Conservation (phyloP, 2,888 invertebrate genomes). For the Apamea epomidion region DNA sequence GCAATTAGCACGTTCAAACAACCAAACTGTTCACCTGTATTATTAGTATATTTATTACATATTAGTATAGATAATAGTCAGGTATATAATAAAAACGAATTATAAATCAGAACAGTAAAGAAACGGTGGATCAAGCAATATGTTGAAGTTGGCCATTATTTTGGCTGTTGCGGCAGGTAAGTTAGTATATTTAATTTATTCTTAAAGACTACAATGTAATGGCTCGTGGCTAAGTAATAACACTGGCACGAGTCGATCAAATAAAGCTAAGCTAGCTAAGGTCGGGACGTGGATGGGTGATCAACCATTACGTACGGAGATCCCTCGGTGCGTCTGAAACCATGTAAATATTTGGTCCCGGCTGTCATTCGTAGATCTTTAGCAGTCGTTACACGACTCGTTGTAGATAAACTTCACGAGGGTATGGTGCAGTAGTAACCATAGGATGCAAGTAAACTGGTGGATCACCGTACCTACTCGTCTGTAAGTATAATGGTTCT, state of each 20-base stretch:
- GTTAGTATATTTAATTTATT: constrained; percentile 11
- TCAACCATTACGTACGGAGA: neutral
- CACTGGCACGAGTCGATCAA: neutral
- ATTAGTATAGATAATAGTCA: neutral
- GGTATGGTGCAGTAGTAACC: too few species aligned
- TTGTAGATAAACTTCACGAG: neutral
- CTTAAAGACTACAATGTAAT: neutral
- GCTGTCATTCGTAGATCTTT: too few species aligned
- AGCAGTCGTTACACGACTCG: neutral
- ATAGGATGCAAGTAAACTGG: too few species aligned
- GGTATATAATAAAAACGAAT: constrained; percentile 46
- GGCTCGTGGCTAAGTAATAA: neutral
- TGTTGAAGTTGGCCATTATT: constrained; percentile 60
- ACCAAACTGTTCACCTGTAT: neutral
- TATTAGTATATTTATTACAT: neutral
- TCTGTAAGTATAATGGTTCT: neutral
- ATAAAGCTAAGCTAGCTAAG: neutral
- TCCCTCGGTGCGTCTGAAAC: neutral
- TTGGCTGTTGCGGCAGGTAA: constrained; percentile 67
- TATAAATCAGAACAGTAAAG: constrained; percentile 22
- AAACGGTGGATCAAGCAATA: constrained; percentile 23
- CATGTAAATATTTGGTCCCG: neutral
- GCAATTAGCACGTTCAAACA: too few species aligned
- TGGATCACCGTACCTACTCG: too few species aligned
- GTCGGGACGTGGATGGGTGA: neutral